Base-by-base conservation (phyloP, 2,113 vertebrate species). In the Ovis canadensis region DNA sequence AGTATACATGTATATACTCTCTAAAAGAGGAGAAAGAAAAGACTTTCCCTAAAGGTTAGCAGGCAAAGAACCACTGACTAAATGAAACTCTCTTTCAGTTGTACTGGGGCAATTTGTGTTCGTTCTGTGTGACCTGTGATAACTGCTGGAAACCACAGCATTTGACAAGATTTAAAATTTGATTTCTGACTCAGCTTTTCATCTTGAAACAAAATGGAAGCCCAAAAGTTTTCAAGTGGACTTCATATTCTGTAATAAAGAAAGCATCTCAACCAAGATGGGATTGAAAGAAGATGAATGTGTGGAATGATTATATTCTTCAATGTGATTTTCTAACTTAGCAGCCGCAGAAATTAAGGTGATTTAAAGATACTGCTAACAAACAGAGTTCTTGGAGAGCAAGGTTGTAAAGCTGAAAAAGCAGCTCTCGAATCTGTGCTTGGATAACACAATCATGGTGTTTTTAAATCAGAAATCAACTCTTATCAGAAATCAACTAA, bases 381-480 rank as follows among this genome's bases (percentile, higher is more conserved):
- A 36, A 83, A 52, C 17, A 27, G 74, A 36, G 27, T 64, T 92
- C 80, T 87, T 25, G 21, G n/a, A 80, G 19, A 57, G 8, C 25
- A 52, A 52, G 36, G 31, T 0, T 60, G 54, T 33, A 13, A 7
- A 90, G 31, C 36, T 29, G 21, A 80, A 33, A 25, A 45, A 17
- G 6, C 31, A 78, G 82, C 16, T n/a, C 2, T 45, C 40, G 9
- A 3, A 29, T 23, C n/a, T 45, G 7, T 8, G 14, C 14, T 7
- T 15, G 50, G 36, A 40, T 12, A n/a, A 10, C 2, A 52, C 2
- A 23, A 25, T 27, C n/a, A 40, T 0, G 7, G 17, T 19, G n/a
- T 52, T 52, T 52, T 50, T 45, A 45, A 45, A 57, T 3, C 48
- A 36, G 54, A 64, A 17, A 43, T 17, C 64, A 74, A 5, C 1